phyloP scores from a whole-genome alignment of 1,140 invertebrate genomes.

The Brachionus koreanus region DNA sequence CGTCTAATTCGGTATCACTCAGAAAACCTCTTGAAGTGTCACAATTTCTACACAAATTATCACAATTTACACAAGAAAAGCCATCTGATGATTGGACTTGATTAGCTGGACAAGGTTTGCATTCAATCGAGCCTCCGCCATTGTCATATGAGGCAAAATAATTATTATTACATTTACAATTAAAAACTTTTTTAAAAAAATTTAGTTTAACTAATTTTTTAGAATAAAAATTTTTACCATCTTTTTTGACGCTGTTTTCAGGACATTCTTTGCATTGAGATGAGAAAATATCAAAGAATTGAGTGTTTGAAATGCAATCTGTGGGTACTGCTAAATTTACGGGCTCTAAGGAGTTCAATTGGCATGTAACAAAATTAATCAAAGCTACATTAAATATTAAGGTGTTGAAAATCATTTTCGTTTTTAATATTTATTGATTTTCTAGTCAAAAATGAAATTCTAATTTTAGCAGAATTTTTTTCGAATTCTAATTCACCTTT shows the following conservation, averaged over 20 bases:
- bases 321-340: background rate
- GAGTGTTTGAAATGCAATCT: background rate
- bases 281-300: background rate
- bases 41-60: background rate
- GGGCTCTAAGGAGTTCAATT: background rate
- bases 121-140: constrained; percentile 22
- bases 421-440: background rate
- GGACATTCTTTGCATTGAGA: background rate
- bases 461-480: background rate
- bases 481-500: background rate
- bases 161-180: constrained; percentile 9
- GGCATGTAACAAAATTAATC: background rate
- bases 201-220: too few species aligned
- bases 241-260: background rate
- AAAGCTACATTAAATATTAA: background rate
- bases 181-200: background rate
- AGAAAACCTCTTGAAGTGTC: background rate
- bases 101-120: background rate
- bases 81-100: background rate
- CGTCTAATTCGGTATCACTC: background rate
- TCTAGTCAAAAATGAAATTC: background rate
- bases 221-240: too few species aligned
- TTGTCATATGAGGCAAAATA: background rate
- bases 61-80: constrained; percentile 15
- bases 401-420: background rate